Conservation (phyloP, 2,113 vertebrate species). For the Ctenodactylus gundi region DNA sequence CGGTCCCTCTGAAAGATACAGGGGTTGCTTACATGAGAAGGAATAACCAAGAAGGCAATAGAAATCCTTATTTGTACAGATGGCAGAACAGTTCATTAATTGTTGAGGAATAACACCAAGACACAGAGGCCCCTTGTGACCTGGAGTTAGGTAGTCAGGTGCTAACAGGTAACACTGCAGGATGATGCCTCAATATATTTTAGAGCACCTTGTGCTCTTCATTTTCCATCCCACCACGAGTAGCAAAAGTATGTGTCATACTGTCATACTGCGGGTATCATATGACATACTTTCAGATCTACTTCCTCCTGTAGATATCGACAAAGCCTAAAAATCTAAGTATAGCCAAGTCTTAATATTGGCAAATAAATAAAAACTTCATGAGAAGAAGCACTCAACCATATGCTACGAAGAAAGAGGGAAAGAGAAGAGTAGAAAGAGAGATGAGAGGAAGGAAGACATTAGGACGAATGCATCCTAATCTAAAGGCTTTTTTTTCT, state of each 20-base stretch:
- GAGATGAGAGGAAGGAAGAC: not conserved
- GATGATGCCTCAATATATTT: not conserved
- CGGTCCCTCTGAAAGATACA: not conserved
- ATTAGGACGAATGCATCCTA: not conserved
- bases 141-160: not conserved
- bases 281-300: not conserved
- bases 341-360: not conserved
- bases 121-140: not conserved
- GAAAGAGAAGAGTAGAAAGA: not conserved
- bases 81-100: not conserved
- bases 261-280: not conserved
- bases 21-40: not conserved
- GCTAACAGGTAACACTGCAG: not conserved
- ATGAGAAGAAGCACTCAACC: not conserved
- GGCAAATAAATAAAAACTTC: not conserved
- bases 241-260: not conserved
- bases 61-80: not conserved
- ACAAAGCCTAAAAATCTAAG: not conserved
- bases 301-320: not conserved
- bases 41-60: not conserved
- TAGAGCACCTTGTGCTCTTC: not conserved
- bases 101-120: not conserved
- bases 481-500: not conserved
- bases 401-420: not conserved
- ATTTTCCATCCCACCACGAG: not conserved